phyloP scores from a whole-genome alignment of 2,797 vertebrate genomes.

The Todus mexicanus region DNA sequence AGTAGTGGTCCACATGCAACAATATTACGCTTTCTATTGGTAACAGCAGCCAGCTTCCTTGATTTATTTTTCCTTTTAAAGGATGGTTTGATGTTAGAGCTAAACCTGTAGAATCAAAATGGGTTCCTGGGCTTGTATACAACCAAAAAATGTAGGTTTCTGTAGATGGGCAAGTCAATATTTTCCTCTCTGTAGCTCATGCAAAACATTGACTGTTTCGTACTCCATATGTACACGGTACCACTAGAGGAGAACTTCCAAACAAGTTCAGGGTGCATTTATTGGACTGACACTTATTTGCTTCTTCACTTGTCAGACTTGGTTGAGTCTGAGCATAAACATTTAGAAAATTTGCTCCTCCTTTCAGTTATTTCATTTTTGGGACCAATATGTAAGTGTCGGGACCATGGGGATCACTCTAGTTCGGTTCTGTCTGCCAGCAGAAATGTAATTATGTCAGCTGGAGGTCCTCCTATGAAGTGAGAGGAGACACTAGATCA shows the following conservation, averaged over 20 bases:
- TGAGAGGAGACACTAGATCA: neutral
- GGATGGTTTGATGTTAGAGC: neutral
- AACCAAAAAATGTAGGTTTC: neutral
- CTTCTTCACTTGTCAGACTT: neutral
- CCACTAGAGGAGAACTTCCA: neutral
- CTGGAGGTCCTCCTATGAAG: neutral
- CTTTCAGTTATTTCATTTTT: neutral
- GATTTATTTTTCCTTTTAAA: neutral
- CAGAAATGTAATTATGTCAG: neutral
- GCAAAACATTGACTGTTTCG: neutral
- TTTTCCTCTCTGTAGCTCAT: neutral
- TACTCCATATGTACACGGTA: neutral
- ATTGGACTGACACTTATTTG: neutral
- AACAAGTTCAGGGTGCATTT: neutral
- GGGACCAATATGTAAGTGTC: accelerated
- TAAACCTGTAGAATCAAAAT: neutral
- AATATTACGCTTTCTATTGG: neutral
- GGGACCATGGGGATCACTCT: accelerated
- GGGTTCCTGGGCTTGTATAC: neutral
- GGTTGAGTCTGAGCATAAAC: neutral
- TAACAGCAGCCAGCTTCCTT: neutral
- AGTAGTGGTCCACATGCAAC: neutral
- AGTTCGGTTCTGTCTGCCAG: neutral
- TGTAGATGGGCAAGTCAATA: neutral
- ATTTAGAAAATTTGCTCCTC: neutral